A percentile compares a stretch with the other conserved stretches of the same genome.
Evolutionary conservation across 2,797 vertebrate species (phyloP).

Genomic region (Cynopterus sphinx): DNA sequence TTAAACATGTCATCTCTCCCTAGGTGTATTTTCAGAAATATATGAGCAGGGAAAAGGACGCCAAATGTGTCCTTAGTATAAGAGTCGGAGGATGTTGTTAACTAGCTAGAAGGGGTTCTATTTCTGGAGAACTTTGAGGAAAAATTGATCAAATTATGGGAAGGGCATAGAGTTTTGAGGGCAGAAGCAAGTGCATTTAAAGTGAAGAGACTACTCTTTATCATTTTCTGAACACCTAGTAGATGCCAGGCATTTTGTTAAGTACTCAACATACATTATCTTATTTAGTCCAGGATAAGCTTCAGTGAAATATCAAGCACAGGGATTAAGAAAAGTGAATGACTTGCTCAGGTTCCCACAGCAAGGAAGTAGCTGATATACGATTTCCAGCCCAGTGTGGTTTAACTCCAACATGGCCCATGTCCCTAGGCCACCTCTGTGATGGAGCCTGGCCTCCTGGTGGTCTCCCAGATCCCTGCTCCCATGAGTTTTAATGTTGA

Average conservation of each 20-base stretch:
- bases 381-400: not conserved
- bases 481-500: not conserved
- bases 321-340: not conserved
- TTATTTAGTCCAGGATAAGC: not conserved
- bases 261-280: not conserved
- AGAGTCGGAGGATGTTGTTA: not conserved
- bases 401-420: not conserved
- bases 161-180: not conserved
- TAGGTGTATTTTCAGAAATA: constrained; percentile 39
- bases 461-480: no score
- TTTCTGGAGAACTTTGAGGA: not conserved
- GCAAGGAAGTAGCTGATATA: not conserved
- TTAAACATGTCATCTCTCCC: constrained; percentile 59
- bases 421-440: accelerated
- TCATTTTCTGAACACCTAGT: not conserved
- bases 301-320: not conserved
- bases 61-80: not conserved
- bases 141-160: not conserved
- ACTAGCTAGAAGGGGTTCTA: not conserved
- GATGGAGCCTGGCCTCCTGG: not conserved
- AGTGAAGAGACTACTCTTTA: not conserved
- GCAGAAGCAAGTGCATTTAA: not conserved
- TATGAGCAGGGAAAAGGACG: not conserved
- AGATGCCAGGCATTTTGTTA: not conserved
- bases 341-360: not conserved